These are phyloP conservation scores for Thaumetopoea pityocampa DNA, from an alignment of 1,140 invertebrate species.

Conservation along the genomic window DNA sequence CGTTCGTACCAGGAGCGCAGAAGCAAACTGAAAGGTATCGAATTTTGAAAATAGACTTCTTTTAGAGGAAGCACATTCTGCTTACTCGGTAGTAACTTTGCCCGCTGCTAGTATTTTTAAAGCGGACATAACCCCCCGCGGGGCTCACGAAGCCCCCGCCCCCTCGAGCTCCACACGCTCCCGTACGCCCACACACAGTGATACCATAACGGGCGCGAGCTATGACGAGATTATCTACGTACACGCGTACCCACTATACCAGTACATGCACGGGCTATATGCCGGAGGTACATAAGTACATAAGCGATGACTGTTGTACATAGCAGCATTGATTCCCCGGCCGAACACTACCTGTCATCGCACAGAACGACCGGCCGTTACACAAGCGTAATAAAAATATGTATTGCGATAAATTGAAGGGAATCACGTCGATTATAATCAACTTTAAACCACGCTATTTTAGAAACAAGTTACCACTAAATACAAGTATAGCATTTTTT, in stretches of 20 bases:
- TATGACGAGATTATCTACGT: slow-evolving; percentile 75
- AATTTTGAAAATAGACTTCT: slow-evolving; percentile 70
- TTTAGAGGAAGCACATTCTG: slow-evolving; percentile 63
- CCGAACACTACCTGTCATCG: slow-evolving; percentile 60
- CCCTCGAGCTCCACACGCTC: slow-evolving; percentile 24
- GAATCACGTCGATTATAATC: too few species aligned
- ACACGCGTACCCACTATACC: slow-evolving; percentile 57
- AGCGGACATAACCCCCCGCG: slow-evolving; percentile 65
- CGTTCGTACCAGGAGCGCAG: slow-evolving; percentile 48
- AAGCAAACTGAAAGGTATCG: slow-evolving; percentile 50
- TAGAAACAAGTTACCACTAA: too few species aligned
- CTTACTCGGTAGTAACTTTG: slow-evolving; percentile 61
- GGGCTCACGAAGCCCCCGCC: slow-evolving; percentile 42
- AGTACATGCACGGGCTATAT: slow-evolving; percentile 57
- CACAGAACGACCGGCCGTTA: slow-evolving; percentile 26
- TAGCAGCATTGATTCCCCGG: slow-evolving; percentile 69
- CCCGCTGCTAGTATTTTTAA: slow-evolving; percentile 65
- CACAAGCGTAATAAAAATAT: too few species aligned
- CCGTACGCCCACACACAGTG: slow-evolving; percentile 62
- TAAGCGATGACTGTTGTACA: slow-evolving; percentile 69
- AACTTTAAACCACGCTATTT: too few species aligned
- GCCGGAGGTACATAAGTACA: slow-evolving; percentile 55
- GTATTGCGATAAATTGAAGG: slow-evolving; percentile 17
- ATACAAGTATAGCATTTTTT: too few species aligned
- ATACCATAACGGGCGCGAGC: slow-evolving; percentile 73